Conservation (phyloP, 2,888 invertebrate species). For the Druceiella hillmani region DNA sequence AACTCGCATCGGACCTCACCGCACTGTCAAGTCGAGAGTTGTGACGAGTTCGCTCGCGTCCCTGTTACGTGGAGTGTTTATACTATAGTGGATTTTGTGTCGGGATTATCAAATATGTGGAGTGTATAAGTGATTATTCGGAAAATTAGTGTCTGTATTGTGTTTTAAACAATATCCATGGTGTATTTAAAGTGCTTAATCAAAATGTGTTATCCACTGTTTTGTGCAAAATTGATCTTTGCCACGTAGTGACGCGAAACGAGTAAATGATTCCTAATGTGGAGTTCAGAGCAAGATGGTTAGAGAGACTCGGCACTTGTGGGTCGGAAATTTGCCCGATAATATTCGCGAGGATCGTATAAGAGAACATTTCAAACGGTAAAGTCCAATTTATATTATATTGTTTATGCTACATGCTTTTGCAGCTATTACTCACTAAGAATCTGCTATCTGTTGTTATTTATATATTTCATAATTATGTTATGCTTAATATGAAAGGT, state of each 20-base stretch:
- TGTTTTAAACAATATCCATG: conserved; percentile 40
- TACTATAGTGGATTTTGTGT: conserved; percentile 50
- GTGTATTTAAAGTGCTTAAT: conserved; percentile 40
- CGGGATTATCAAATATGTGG: conserved; percentile 50
- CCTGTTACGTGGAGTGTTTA: conserved; percentile 49
- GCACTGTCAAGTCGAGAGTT: conserved; percentile 54
- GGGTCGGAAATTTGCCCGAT: conserved; percentile 99
- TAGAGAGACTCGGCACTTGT: conserved; percentile 99
- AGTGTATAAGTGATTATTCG: conserved; percentile 47
- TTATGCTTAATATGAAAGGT: too few relatives aligned
- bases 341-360: conserved; percentile 97
- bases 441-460: too few relatives aligned
- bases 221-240: conserved; percentile 53
- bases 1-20: conserved; percentile 51
- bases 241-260: conserved; percentile 56
- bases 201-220: conserved; percentile 51
- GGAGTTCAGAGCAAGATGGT: conserved; percentile 98
- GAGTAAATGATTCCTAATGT: conserved; percentile 77
- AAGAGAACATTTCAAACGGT: conserved; percentile 97
- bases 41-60: conserved; percentile 50
- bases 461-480: too few relatives aligned
- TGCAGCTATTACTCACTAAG: too few relatives aligned
- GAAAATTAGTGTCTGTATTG: conserved; percentile 39
- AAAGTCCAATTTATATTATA: conserved; percentile 42
- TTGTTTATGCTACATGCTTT: too few relatives aligned